A percentile compares a stretch with the other conserved stretches of the same genome.
These are phyloP conservation scores for Aphyosemion australe DNA, from an alignment of 2,113 vertebrate genomes.

Conservation along the genomic window DNA sequence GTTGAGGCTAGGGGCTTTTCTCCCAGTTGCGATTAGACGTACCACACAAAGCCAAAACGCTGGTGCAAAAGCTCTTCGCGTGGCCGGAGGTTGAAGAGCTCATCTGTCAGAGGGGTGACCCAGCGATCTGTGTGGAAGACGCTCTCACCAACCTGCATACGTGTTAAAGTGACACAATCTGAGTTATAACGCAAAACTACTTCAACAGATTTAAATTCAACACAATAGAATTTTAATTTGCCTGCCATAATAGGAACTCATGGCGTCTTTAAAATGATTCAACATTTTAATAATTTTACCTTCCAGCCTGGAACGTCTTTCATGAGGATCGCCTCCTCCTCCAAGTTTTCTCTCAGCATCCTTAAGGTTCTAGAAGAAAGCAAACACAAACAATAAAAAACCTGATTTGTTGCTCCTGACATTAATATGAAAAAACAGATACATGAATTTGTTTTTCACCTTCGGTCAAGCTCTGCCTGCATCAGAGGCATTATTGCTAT, in stretches of 20 bases:
- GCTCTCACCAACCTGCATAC: conserved; percentile 85
- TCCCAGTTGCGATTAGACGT: conserved; percentile 66
- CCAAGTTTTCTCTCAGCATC: conserved; percentile 87
- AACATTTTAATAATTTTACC: conserved; percentile 72
- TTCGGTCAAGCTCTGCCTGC: conserved; percentile 88
- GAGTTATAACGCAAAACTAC: too few species aligned
- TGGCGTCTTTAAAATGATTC: too few species aligned
- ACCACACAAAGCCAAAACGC: conserved; percentile 79
- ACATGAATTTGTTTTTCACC: conserved; percentile 63
- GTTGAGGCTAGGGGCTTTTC: background rate
- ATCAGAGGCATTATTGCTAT: conserved; percentile 88
- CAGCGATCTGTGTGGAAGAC: conserved; percentile 89
- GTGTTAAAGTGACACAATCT: background rate
- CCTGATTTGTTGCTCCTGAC: background rate
- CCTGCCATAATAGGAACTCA: too few species aligned
- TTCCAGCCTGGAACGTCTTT: conserved; percentile 92
- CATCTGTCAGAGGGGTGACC: conserved; percentile 78
- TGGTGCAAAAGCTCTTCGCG: conserved; percentile 61
- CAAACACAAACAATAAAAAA: background rate
- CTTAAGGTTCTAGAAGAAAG: conserved; percentile 75
- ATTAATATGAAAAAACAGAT: background rate
- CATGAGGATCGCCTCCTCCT: conserved; percentile 92
- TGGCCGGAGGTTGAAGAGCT: conserved; percentile 85
- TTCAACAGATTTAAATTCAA: too few species aligned
- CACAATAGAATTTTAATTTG: too few species aligned